These are phyloP conservation scores for Brevimyrus niger DNA, from an alignment of 2,113 vertebrate species.

Conservation along the genomic window DNA sequence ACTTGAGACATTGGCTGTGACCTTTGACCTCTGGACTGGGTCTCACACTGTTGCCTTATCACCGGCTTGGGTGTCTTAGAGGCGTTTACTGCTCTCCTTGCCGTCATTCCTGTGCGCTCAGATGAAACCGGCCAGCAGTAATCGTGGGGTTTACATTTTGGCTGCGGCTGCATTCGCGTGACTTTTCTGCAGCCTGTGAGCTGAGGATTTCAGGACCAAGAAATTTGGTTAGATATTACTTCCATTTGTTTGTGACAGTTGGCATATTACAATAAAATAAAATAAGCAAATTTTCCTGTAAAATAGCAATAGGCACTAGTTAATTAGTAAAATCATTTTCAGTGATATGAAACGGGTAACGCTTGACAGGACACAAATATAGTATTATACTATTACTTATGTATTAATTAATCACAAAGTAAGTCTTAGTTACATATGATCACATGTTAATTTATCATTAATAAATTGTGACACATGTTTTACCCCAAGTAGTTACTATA, in stretches of 20 bases:
- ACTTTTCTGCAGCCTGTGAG: neutral
- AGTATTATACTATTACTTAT: too few relatives aligned
- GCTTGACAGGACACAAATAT: too few relatives aligned
- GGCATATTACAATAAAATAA: neutral
- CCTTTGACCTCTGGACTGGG: neutral
- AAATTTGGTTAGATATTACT: neutral
- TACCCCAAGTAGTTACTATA: too few relatives aligned
- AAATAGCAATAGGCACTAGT: neutral
- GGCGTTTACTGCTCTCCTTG: neutral
- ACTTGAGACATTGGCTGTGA: neutral
- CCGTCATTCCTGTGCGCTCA: neutral
- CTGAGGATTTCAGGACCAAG: neutral
- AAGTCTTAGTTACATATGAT: too few relatives aligned
- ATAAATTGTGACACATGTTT: too few relatives aligned
- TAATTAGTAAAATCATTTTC: neutral
- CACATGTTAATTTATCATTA: too few relatives aligned
- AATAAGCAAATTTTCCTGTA: neutral
- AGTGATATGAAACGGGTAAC: neutral
- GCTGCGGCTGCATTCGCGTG: neutral
- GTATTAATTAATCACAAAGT: too few relatives aligned
- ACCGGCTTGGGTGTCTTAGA: neutral
- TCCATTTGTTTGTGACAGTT: neutral
- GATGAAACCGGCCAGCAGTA: neutral
- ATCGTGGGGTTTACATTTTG: neutral
- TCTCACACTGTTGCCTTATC: neutral